These are phyloP conservation scores for Lasioglossum oenotherae DNA, from an alignment of 2,888 invertebrate genomes.

Conservation along the genomic window DNA sequence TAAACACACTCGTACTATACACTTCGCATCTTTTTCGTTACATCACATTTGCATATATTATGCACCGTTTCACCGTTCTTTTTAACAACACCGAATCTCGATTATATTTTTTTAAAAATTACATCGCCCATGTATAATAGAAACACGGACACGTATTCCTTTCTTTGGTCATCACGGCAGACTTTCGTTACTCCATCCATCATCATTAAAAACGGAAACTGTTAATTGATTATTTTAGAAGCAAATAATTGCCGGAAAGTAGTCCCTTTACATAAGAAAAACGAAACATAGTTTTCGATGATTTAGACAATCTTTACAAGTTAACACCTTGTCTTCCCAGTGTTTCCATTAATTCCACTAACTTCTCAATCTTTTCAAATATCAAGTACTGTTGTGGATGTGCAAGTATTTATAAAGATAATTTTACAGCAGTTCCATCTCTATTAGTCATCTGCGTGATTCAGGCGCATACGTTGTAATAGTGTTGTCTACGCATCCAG, in stretches of 20 bases:
- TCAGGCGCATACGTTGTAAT: constrained; percentile 93
- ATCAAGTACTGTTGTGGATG: constrained; percentile 45
- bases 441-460: constrained; percentile 88
- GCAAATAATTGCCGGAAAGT: constrained; percentile 10
- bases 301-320: no score
- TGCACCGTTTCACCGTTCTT: constrained; percentile 42
- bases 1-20: constrained; percentile 43
- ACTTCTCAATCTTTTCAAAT: constrained; percentile 7
- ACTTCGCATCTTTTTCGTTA: constrained; percentile 51
- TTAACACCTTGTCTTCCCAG: not conserved
- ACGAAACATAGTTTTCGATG: constrained; percentile 14
- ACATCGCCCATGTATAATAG: constrained; percentile 7
- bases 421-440: constrained; percentile 78
- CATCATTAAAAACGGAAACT: not conserved
- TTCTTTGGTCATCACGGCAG: constrained; percentile 63
- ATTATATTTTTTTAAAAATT: constrained; percentile 38
- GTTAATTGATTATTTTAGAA: not conserved
- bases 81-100: constrained; percentile 31
- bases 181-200: constrained; percentile 52
- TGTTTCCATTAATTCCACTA: constrained; percentile 16
- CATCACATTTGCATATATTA: constrained; percentile 52
- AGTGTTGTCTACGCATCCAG: constrained; percentile 94
- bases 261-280: constrained; percentile 5
- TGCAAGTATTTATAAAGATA: constrained; percentile 61
- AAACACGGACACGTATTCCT: constrained; percentile 17